A percentile compares a stretch with the other conserved stretches of the same genome.
Evolutionary conservation across 2,797 vertebrate species (phyloP).

Genomic region (Myiotriccus ornatus): DNA sequence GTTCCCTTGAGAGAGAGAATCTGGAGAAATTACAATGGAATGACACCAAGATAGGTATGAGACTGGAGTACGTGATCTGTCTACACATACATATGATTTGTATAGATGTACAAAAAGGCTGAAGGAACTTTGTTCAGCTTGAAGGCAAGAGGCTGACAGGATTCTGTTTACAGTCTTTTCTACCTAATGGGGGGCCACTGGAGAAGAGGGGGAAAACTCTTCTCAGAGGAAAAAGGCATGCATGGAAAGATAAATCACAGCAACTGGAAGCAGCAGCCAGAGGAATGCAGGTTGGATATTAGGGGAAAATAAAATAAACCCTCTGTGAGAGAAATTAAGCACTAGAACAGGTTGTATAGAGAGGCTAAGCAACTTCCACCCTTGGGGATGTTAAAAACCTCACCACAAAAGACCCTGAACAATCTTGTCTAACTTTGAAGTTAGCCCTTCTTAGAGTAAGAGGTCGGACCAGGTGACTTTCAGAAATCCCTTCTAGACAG

Average conservation of each 20-base stretch:
- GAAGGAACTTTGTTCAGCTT: not conserved
- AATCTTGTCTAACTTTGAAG: not conserved
- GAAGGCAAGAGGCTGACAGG: rapidly evolving
- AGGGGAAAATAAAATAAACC: not conserved
- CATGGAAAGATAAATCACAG: not conserved
- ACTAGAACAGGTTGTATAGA: not conserved
- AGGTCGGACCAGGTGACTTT: not conserved
- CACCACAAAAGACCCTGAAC: not conserved
- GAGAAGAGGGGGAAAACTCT: not conserved
- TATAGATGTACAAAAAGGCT: rapidly evolving
- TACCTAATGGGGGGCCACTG: not conserved
- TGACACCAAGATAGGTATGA: not conserved
- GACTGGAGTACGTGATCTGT: not conserved
- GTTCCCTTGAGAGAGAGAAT: not conserved
- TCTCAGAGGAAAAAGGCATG: not conserved
- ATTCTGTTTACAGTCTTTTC: not conserved
- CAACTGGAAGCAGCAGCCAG: not conserved
- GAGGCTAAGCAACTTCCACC: not conserved
- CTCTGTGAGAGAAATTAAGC: not conserved
- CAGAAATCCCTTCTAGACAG: not conserved
- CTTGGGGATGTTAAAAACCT: not conserved
- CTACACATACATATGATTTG: not conserved
- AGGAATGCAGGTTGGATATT: not conserved
- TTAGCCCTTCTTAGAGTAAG: not conserved
- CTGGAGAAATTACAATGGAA: not conserved